These are phyloP conservation scores for Macrobrachium rosenbergii DNA, from an alignment of 1,140 invertebrate species.

Conservation along the genomic window DNA sequence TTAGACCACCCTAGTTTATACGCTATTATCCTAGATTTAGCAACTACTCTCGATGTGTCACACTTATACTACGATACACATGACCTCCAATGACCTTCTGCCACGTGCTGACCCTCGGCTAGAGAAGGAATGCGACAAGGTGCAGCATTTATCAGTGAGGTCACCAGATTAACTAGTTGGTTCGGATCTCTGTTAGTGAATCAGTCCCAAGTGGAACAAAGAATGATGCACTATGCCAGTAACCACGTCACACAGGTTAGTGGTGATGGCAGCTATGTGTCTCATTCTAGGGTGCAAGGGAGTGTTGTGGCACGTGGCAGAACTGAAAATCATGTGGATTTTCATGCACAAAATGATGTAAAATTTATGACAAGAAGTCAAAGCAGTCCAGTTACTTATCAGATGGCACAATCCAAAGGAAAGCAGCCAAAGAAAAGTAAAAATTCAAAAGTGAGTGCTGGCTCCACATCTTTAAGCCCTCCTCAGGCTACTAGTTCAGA, in stretches of 20 bases:
- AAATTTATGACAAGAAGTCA: slow-evolving; percentile 30
- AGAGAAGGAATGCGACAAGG: slow-evolving; percentile 44
- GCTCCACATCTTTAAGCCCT: slow-evolving; percentile 30
- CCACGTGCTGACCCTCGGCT: slow-evolving; percentile 64
- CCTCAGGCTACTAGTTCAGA: slow-evolving; percentile 27
- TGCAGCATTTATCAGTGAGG: slow-evolving; percentile 50
- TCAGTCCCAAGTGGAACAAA: slow-evolving; percentile 33
- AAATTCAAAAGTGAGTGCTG: slow-evolving; percentile 18
- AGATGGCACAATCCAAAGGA: slow-evolving; percentile 31
- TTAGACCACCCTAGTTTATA: slow-evolving; percentile 87
- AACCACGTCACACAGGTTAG: slow-evolving; percentile 40
- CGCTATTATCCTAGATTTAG: slow-evolving; percentile 85
- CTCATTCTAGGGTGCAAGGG: slow-evolving; percentile 43
- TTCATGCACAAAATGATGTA: slow-evolving; percentile 47
- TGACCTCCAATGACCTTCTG: slow-evolving; percentile 80
- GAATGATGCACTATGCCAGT: slow-evolving; percentile 50
- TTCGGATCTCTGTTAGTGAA: slow-evolving; percentile 52
- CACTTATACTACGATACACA: slow-evolving; percentile 77
- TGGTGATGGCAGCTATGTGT: slow-evolving; percentile 34
- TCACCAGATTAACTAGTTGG: slow-evolving; percentile 46
- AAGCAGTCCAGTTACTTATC: slow-evolving; percentile 29
- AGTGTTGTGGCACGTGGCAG: slow-evolving; percentile 46
- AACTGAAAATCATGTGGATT: slow-evolving; percentile 30
- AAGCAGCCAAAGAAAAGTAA: slow-evolving; percentile 30
- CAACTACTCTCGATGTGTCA: slow-evolving; percentile 84